Conservation (phyloP, 2,113 vertebrate genomes). For the Oryzias curvinotus region DNA sequence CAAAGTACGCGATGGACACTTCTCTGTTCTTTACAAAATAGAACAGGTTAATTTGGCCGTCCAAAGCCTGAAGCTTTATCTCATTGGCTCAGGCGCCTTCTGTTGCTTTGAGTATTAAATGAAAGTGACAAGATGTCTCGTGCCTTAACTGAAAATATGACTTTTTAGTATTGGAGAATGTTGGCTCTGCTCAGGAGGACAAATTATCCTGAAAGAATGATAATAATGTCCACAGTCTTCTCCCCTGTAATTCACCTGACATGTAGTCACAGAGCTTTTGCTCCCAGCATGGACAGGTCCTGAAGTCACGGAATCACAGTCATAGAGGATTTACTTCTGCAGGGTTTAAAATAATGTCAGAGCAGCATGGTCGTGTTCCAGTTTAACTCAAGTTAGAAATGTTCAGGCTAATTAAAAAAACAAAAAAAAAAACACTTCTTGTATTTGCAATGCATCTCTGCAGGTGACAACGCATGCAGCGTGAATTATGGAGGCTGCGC, state of each 20-base stretch:
- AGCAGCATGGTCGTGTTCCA: conserved; percentile 22
- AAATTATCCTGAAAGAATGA: conserved; percentile 58
- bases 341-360: conserved; percentile 4
- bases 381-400: conserved; percentile 36
- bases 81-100: conserved; percentile 73
- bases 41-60: conserved; percentile 75
- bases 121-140: conserved; percentile 66
- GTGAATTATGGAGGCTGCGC: conserved; percentile 95
- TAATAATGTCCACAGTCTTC: conserved; percentile 68
- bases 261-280: conserved; percentile 42
- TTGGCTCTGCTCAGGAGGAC: conserved; percentile 61
- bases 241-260: conserved; percentile 58
- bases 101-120: conserved; percentile 62
- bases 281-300: conserved; percentile 6
- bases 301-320: no score
- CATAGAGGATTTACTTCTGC: conserved; percentile 29
- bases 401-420: conserved; percentile 16
- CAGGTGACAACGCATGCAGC: conserved; percentile 94
- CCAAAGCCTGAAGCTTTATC: conserved; percentile 71
- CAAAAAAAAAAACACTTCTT: conserved; percentile 47
- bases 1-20: conserved; percentile 37
- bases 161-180: conserved; percentile 32
- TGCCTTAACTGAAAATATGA: conserved; percentile 62
- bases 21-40: conserved; percentile 58
- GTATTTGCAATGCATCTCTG: conserved; percentile 57